These are phyloP conservation scores for Corapipo altera DNA, from an alignment of 2,113 vertebrate genomes.

Conservation along the genomic window DNA sequence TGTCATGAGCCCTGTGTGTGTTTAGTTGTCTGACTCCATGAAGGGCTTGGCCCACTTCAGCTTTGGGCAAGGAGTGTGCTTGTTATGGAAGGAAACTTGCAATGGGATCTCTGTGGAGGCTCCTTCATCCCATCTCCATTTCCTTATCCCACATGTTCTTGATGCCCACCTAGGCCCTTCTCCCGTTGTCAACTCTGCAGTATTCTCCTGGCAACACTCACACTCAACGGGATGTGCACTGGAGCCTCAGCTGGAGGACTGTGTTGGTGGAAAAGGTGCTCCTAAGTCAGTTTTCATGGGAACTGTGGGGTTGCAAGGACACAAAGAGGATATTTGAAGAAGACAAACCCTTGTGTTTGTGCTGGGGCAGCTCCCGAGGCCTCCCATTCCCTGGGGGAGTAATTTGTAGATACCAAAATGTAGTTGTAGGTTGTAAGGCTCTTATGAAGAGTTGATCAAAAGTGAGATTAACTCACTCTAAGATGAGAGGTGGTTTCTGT, in stretches of 20 bases:
- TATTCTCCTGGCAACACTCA: neutral
- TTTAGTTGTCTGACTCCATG: neutral
- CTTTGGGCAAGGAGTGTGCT: neutral
- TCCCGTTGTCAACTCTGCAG: neutral
- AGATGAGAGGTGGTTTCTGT: neutral
- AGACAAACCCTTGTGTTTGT: neutral
- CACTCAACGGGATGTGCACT: neutral
- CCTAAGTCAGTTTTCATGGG: neutral
- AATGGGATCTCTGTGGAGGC: neutral
- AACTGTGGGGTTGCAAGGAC: neutral
- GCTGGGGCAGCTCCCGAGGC: neutral
- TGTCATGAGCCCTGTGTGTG: rapidly evolving
- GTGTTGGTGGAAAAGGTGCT: neutral
- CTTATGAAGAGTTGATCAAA: neutral
- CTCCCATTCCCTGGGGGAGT: rapidly evolving
- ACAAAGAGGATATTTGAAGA: neutral
- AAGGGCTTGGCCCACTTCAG: neutral
- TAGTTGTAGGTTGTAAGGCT: neutral
- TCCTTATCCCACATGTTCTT: neutral
- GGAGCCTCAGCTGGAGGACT: neutral
- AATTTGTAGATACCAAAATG: neutral
- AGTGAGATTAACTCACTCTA: neutral
- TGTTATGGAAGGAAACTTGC: neutral
- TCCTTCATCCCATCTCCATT: neutral
- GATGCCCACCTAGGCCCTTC: neutral